Conservation (phyloP, 2,797 vertebrate species). For the Danio jaintianensis region DNA sequence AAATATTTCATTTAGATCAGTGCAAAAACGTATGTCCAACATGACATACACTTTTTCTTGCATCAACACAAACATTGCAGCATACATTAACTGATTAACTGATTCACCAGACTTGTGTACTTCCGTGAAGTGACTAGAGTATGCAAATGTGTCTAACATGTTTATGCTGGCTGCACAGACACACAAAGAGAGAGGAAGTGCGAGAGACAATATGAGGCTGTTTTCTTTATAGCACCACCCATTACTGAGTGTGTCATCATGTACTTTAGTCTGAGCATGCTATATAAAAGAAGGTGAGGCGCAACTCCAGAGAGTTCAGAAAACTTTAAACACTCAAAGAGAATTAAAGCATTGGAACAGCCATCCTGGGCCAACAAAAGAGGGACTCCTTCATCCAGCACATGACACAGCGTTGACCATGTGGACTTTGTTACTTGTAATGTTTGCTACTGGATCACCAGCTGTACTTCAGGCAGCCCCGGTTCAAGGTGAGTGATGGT, state of each 20-base stretch:
- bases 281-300: constrained; percentile 53
- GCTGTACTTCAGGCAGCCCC: constrained; percentile 26
- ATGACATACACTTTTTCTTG: background rate
- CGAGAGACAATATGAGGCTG: constrained; percentile 44
- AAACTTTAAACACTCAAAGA: constrained; percentile 23
- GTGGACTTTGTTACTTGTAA: constrained; percentile 43
- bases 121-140: constrained; percentile 22
- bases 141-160: constrained; percentile 18
- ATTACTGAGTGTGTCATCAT: constrained; percentile 47
- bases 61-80: background rate
- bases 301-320: constrained; percentile 20
- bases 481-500: constrained; percentile 53
- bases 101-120: background rate
- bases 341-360: constrained; percentile 30
- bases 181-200: constrained; percentile 34
- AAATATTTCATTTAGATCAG: background rate
- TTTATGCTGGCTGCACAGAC: constrained; percentile 8
- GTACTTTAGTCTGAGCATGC: constrained; percentile 44
- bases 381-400: background rate
- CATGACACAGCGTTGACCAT: constrained; percentile 39
- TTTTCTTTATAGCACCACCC: constrained; percentile 57
- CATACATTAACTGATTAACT: background rate
- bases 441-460: constrained; percentile 45
- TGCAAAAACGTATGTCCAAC: background rate
- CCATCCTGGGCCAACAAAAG: background rate